Conservation (phyloP, 2,888 invertebrate species). For the Standfussiana lucernea region DNA sequence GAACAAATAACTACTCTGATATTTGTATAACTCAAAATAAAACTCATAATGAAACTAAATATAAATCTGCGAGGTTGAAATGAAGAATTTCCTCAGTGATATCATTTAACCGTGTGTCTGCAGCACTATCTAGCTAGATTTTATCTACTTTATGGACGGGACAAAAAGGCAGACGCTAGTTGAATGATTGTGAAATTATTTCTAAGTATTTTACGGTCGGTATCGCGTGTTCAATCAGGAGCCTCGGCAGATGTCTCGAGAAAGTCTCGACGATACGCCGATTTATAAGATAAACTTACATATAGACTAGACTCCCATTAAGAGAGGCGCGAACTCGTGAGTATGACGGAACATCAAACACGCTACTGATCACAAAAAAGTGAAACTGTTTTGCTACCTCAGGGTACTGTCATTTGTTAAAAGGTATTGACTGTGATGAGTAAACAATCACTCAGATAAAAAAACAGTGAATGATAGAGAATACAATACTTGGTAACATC, state of each 20-base stretch:
- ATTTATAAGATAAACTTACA: constrained; percentile 76
- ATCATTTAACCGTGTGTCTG: constrained; percentile 57
- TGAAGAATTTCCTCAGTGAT: constrained; percentile 60
- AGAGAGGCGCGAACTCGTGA: constrained; percentile 40
- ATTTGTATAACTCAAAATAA: constrained; percentile 6
- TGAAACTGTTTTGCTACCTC: constrained; percentile 23
- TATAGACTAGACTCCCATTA: constrained; percentile 65
- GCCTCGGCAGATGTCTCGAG: constrained; percentile 79
- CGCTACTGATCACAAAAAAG: constrained; percentile 36
- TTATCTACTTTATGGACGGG: constrained; percentile 63
- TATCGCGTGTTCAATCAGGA: constrained; percentile 77
- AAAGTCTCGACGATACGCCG: constrained; percentile 76
- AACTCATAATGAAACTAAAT: constrained; percentile 32
- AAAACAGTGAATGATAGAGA: background rate
- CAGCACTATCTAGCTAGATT: constrained; percentile 59
- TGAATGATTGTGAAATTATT: constrained; percentile 71
- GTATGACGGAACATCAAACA: constrained; percentile 41
- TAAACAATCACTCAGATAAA: background rate
- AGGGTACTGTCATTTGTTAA: background rate
- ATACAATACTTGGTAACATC: background rate
- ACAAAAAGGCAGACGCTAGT: constrained; percentile 63
- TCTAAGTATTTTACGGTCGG: constrained; percentile 66
- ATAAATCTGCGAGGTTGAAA: constrained; percentile 45
- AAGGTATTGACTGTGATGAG: background rate
- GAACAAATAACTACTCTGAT: constrained; percentile 1